Evolutionary conservation across 2,113 vertebrate genomes (phyloP).

Genomic region (Spilogale gracilis): DNA sequence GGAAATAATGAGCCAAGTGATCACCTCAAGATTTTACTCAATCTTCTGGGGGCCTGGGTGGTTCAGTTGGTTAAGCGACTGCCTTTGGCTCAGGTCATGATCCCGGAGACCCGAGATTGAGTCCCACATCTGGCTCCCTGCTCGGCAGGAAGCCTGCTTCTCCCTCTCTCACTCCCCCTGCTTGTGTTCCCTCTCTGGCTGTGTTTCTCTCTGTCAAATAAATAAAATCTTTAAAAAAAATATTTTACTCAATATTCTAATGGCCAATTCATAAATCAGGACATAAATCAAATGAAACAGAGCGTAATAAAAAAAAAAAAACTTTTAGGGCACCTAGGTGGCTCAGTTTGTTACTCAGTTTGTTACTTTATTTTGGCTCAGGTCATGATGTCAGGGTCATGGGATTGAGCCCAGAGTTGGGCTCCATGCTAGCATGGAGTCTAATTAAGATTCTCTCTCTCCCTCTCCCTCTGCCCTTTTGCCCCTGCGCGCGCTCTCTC

Average conservation of each 20-base stretch:
- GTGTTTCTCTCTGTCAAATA: too few species aligned
- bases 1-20: background rate
- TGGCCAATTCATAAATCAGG: background rate
- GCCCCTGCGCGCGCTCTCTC: too few species aligned
- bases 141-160: too few species aligned
- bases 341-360: background rate
- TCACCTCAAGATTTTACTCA: background rate
- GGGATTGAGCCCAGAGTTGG: background rate
- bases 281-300: background rate
- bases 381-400: background rate
- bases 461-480: too few species aligned
- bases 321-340: background rate
- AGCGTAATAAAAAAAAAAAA: background rate
- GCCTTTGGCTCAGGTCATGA: too few species aligned
- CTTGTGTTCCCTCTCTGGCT: too few species aligned
- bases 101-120: too few species aligned
- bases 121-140: too few species aligned
- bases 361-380: background rate
- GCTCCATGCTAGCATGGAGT: background rate
- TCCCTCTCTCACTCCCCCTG: too few species aligned
- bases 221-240: too few species aligned
- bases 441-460: background rate
- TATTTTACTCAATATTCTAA: background rate
- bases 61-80: too few species aligned
- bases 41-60: background rate